These are phyloP conservation scores for Pogonophryne albipinna DNA, from an alignment of 2,797 vertebrate genomes.

Conservation along the genomic window DNA sequence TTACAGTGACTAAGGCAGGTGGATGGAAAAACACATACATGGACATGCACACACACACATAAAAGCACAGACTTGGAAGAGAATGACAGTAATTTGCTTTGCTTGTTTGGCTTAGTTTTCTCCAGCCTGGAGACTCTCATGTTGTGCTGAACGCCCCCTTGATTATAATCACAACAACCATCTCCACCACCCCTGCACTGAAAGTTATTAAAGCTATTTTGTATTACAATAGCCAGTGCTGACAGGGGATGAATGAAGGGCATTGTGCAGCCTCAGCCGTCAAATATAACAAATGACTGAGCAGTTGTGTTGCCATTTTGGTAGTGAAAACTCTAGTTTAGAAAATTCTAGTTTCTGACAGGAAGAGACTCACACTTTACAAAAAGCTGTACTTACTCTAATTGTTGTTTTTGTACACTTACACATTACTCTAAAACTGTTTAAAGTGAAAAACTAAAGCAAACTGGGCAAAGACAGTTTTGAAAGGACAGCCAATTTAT, in stretches of 20 bases:
- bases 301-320: neutral
- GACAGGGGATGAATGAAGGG: conserved; percentile 50
- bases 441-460: neutral
- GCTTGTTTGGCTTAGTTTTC: conserved; percentile 52
- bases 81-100: conserved; percentile 67
- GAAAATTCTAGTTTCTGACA: conserved; percentile 8
- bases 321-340: neutral
- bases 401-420: neutral
- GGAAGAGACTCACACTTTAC: neutral
- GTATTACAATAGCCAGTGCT: conserved; percentile 48
- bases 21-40: neutral
- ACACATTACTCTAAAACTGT: neutral
- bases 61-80: conserved; percentile 10
- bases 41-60: neutral
- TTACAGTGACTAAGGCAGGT: conserved; percentile 27
- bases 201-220: conserved; percentile 69
- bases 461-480: neutral
- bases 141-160: conserved; percentile 42
- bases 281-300: conserved; percentile 31
- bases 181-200: conserved; percentile 31
- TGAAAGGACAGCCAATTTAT: neutral
- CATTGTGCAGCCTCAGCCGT: conserved; percentile 13
- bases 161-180: conserved; percentile 35
- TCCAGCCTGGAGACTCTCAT: conserved; percentile 45
- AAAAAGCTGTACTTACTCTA: too few species aligned